Percentiles rank a stretch among this genome's conserved stretches.
Evolutionary conservation across 1,140 invertebrate species (phyloP).

Genomic region (Drosophila yakuba): DNA sequence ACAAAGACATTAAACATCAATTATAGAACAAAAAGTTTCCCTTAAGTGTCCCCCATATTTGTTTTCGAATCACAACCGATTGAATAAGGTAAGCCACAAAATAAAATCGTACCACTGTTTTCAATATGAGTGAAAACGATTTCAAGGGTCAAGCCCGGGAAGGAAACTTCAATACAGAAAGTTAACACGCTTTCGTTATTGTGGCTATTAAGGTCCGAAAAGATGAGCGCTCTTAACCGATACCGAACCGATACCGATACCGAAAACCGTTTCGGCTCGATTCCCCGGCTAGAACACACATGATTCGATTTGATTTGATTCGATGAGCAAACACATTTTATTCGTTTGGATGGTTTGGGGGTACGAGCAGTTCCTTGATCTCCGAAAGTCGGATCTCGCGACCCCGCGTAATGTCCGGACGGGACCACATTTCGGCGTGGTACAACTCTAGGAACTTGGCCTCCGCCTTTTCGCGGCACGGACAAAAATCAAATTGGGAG

Average conservation of each 20-base stretch:
- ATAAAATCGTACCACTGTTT: background rate
- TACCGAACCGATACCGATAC: constrained; percentile 2
- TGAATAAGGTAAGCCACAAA: background rate
- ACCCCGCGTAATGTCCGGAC: constrained; percentile 32
- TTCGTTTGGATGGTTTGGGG: background rate
- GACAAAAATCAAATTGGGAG: constrained; percentile 78
- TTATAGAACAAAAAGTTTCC: too few species aligned
- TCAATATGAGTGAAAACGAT: too few species aligned
- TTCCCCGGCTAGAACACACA: constrained; percentile 28
- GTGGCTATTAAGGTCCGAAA: background rate
- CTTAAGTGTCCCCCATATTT: too few species aligned
- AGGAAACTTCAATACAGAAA: too few species aligned
- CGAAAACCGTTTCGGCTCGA: constrained; percentile 7
- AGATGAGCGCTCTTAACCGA: background rate
- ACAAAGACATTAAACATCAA: too few species aligned
- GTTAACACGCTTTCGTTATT: constrained; percentile 23
- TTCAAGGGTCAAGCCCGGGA: too few species aligned
- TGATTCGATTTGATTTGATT: constrained; percentile 28
- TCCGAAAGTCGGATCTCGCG: constrained; percentile 47
- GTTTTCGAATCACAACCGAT: background rate
- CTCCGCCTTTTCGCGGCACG: constrained; percentile 77
- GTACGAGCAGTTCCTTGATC: constrained; percentile 48
- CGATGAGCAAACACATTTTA: constrained; percentile 38
- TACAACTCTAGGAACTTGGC: constrained; percentile 72
- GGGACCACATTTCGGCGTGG: constrained; percentile 64